These are phyloP conservation scores for Ditylenchus weischeri DNA, from an alignment of 2,888 invertebrate species.

Conservation along the genomic window DNA sequence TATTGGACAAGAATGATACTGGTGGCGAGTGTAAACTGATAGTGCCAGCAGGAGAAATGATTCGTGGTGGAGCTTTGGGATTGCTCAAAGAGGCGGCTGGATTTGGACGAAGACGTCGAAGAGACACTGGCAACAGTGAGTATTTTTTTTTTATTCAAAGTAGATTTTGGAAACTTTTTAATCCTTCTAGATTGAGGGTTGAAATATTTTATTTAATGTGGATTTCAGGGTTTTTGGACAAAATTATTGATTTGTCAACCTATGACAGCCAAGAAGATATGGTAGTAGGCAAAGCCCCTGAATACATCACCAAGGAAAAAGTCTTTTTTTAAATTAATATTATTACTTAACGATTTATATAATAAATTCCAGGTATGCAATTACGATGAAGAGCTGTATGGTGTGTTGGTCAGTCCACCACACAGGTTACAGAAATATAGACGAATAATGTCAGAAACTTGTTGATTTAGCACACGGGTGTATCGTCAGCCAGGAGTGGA, in stretches of 20 bases:
- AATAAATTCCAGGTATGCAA: slow-evolving; percentile 46
- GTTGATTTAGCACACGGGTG: slow-evolving; percentile 71
- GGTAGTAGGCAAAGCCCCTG: slow-evolving; percentile 55
- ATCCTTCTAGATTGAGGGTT: too few relatives aligned
- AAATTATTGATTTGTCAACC: slow-evolving; percentile 53
- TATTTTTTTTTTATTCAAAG: neutral
- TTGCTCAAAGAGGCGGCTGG: slow-evolving; percentile 46
- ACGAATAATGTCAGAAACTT: neutral
- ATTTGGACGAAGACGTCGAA: slow-evolving; percentile 34
- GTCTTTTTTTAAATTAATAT: slow-evolving; percentile 24
- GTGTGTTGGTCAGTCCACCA: slow-evolving; percentile 68
- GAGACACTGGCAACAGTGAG: slow-evolving; percentile 35
- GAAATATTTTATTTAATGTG: neutral
- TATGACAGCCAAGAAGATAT: slow-evolving; percentile 52
- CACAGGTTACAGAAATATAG: neutral
- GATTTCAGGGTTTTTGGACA: slow-evolving; percentile 49
- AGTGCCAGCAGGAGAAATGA: slow-evolving; percentile 37
- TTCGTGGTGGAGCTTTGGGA: slow-evolving; percentile 52
- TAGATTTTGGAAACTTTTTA: too few relatives aligned
- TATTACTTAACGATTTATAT: too few relatives aligned
- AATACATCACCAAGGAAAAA: slow-evolving; percentile 52
- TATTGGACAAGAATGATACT: slow-evolving; percentile 36
- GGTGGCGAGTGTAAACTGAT: slow-evolving; percentile 43
- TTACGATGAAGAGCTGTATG: slow-evolving; percentile 51
- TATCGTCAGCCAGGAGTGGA: slow-evolving; percentile 83